Base-by-base conservation (phyloP, 2,797 vertebrate species). In the Fistularia tabacaria region DNA sequence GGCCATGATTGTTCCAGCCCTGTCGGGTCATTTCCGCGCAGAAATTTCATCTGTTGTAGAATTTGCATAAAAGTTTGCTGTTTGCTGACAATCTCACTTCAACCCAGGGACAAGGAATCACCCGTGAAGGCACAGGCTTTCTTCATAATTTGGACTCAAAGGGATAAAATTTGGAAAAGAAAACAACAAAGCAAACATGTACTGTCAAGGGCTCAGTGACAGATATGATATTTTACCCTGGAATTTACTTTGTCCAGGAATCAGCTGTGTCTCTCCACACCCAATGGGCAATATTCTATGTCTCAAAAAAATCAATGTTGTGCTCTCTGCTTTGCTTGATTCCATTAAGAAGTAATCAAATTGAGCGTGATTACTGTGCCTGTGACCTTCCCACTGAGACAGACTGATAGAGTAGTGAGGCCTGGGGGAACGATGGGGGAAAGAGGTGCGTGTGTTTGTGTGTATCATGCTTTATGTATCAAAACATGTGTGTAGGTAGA, bases 311-410 rank as follows among this genome's bases (percentile, higher is more conserved):
- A 89, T 90, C 84, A 84, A 88, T 89, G 80, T 52, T 14, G 72
- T 74, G 80, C 66, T 77, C 74, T 80, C 66, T 83, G 83, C 80
- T 86, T 82, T 81, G 76, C 72, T 79, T 88, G 83, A 90, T 89
- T 89, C 81, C 81, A 89, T 90, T 88, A 88, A 84, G 86, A 85
- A 59, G 41, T 89, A 89, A 90, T 89, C 88, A 86, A 85, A 88
- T 88, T 51, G 67, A 86, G 73, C 66, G 62, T 44, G 80, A 87
- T 87, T 85, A 88, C 82, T 77, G 76, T 79, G 79, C 70, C 76
- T 74, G 74, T 86, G 87, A 86, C 84, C 85, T 87, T 89, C 81
- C 73, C n/a, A 3, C 66, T 49, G 70, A 83, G 68, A 80, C 67
- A 14, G 65, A 59, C 66, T 51, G 66, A 51, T 38, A 14, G 44